phyloP scores from a whole-genome alignment of 2,797 vertebrate species.

The Sarcophilus harrisii region DNA sequence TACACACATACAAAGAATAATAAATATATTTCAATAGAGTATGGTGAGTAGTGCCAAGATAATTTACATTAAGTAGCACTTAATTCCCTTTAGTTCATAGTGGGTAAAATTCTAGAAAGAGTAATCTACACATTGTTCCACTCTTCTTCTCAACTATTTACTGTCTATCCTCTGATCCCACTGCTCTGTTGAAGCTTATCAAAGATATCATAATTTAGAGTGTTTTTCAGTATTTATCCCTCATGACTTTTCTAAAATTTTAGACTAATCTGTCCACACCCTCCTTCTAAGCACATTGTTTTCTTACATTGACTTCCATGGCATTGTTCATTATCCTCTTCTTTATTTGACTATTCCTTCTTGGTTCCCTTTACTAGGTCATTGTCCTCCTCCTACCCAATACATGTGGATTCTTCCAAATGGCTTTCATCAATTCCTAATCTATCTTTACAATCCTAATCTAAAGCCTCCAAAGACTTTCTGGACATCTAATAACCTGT shows the following conservation, averaged over 20 bases:
- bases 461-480: not conserved
- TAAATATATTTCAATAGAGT: conserved; percentile 2
- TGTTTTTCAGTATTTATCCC: not conserved
- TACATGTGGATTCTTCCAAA: not conserved
- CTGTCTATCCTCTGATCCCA: not conserved
- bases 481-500: not conserved
- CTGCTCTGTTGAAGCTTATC: not conserved
- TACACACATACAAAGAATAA: conserved; percentile 44
- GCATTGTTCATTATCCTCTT: not conserved
- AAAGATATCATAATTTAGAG: not conserved
- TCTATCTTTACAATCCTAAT: not conserved
- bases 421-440: not conserved
- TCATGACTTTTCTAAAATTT: not conserved
- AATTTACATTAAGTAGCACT: conserved; percentile 16
- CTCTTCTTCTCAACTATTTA: not conserved
- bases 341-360: not conserved
- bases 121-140: not conserved
- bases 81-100: conserved; percentile 28
- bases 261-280: not conserved
- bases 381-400: not conserved
- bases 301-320: not conserved
- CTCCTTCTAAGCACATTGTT: not conserved
- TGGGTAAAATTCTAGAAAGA: not conserved
- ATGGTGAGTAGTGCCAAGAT: conserved; percentile 30
- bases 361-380: not conserved